These are phyloP conservation scores for Diceros bicornis DNA, from an alignment of 2,797 vertebrate genomes.

Conservation along the genomic window DNA sequence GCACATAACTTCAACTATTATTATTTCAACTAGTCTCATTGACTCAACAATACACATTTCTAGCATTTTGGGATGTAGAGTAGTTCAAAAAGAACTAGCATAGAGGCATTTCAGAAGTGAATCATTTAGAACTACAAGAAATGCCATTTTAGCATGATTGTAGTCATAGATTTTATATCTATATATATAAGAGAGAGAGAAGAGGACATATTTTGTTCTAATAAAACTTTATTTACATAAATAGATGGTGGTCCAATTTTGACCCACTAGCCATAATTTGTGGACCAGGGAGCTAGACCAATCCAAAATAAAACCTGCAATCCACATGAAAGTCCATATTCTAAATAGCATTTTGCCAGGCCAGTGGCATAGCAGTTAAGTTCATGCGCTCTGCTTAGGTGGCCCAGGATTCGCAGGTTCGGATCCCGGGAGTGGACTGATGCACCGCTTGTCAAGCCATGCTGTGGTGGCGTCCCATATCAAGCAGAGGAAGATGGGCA, in stretches of 20 bases:
- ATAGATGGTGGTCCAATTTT: not conserved
- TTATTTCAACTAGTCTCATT: not conserved
- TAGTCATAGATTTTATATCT: not conserved
- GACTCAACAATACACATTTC: not conserved
- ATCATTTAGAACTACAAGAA: not conserved
- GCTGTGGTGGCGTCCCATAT: too few relatives aligned
- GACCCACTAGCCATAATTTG: not conserved
- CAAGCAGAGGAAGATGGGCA: too few relatives aligned
- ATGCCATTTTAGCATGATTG: not conserved
- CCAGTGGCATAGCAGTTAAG: too few relatives aligned
- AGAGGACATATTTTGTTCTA: not conserved
- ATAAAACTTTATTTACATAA: not conserved
- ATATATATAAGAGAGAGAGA: not conserved
- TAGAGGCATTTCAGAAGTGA: not conserved
- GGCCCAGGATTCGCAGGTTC: too few relatives aligned
- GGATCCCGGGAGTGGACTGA: too few relatives aligned
- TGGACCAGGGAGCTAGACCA: not conserved
- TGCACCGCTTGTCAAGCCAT: too few relatives aligned
- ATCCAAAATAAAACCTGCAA: not conserved
- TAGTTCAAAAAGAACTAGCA: not conserved
- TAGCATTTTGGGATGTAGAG: not conserved
- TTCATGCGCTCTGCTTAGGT: too few relatives aligned
- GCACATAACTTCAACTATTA: not conserved
- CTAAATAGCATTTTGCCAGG: not conserved
- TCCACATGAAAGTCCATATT: not conserved